These are phyloP conservation scores for Epinotia demarniana DNA, from an alignment of 2,888 invertebrate genomes.

Conservation along the genomic window DNA sequence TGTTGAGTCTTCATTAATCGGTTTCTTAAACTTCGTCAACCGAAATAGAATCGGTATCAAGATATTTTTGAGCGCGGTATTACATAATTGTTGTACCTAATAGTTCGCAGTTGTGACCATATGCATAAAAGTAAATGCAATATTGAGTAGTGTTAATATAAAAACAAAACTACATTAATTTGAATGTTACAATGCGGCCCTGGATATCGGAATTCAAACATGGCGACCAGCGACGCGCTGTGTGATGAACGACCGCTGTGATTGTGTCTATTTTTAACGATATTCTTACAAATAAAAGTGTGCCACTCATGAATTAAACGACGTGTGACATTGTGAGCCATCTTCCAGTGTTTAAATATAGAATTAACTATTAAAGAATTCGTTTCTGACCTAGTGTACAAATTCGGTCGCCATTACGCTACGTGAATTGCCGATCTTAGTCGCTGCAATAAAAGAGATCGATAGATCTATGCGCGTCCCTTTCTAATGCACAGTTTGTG, in stretches of 20 bases:
- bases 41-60: no score
- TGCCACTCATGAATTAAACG: slow-evolving; percentile 51
- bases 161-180: slow-evolving; percentile 1
- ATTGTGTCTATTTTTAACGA: slow-evolving; percentile 65
- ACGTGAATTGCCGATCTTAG: slow-evolving; percentile 55
- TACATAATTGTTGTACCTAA: no score
- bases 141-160: no score
- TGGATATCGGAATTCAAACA: slow-evolving; percentile 75
- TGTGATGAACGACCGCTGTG: slow-evolving; percentile 72
- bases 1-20: no score
- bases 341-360: slow-evolving; percentile 51
- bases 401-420: slow-evolving; percentile 72
- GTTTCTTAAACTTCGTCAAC: no score
- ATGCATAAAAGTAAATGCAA: no score
- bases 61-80: no score
- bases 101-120: no score
- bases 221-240: slow-evolving; percentile 78
- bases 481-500: slow-evolving; percentile 63
- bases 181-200: slow-evolving; percentile 61
- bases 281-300: slow-evolving; percentile 51
- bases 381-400: slow-evolving; percentile 59
- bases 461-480: slow-evolving; percentile 66
- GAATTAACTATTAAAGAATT: slow-evolving; percentile 62
- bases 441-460: slow-evolving; percentile 61
- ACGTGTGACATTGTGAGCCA: slow-evolving; percentile 50